Evolutionary conservation across 2,113 vertebrate genomes (phyloP), one percentile per base, ranked within the genome.

Genomic region (Antennarius striatus): DNA sequence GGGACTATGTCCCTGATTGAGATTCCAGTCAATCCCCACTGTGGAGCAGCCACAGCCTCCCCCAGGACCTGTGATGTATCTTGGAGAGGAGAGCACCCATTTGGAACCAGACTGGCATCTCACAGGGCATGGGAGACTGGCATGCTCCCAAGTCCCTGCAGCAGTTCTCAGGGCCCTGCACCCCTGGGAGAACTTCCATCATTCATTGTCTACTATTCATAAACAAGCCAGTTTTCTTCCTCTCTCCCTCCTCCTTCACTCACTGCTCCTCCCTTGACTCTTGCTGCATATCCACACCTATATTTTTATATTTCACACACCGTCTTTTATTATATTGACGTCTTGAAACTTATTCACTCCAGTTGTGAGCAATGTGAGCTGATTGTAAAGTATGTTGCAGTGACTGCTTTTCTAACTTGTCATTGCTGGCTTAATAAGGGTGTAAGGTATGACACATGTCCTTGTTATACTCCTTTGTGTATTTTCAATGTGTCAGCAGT

Each of bases 31-130:
- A 82, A 63, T 54, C 52, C 67, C 83, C 29, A 32, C 72, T 77
- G 17, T 56, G 59, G 83, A 69, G 71, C 79, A 83, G 73, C 82
- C 81, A 68, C 81, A 73, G 84, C 81, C 77, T 83, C 81, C 85
- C 81, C 77, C 6, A 73, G 80, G 88, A 79, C 56, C 68, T 6
- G n/a, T 43, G 4, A 63, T 81, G 81, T 77, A 83, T 87, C 79
- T 84, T 85, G 81, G 83, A 87, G 84, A 82, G 79, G 73, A 79
- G 83, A 73, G 85, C 86, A 86, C 73, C 87, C 88, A 74, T 71
- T 88, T 77, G 86, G 90, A 91, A 88, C 85, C 79, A 88, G 82
- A 86, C 83, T 86, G 88, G 88, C 88, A 90, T 86, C 87, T 89
- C 83, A 10, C 80, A 78, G 86, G 86, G 79, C 85, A 87, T 71